Evolutionary conservation across 2,797 vertebrate genomes (phyloP).

Genomic region (Alosa sapidissima): DNA sequence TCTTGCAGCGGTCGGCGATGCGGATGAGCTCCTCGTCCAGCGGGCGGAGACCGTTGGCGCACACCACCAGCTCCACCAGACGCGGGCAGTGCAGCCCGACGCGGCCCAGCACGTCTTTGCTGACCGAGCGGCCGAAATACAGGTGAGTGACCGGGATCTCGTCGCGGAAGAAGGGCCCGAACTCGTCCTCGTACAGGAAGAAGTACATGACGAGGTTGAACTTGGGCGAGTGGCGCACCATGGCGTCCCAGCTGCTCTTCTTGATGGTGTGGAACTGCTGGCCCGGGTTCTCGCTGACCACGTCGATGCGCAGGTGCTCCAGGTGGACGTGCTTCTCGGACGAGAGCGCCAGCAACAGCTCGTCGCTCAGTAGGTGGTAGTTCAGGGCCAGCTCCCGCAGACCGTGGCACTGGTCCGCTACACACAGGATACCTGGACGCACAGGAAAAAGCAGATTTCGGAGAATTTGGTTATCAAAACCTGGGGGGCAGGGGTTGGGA

Average conservation of each 20-base stretch:
- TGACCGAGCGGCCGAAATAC: constrained; percentile 85
- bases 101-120: constrained; percentile 84
- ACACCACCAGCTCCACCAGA: constrained; percentile 83
- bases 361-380: constrained; percentile 83
- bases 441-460: too few species aligned
- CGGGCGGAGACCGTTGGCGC: constrained; percentile 81
- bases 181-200: constrained; percentile 85
- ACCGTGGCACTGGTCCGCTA: constrained; percentile 85
- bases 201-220: constrained; percentile 89
- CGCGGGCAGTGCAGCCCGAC: constrained; percentile 84
- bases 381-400: constrained; percentile 83
- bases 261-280: constrained; percentile 84
- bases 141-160: constrained; percentile 85
- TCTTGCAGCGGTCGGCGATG: constrained; percentile 82
- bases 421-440: constrained; percentile 80
- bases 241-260: constrained; percentile 88
- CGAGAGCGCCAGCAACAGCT: constrained; percentile 81
- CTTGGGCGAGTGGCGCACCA: constrained; percentile 85
- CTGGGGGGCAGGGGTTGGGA: too few species aligned
- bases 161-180: constrained; percentile 83
- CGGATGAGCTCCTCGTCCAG: constrained; percentile 85
- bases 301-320: constrained; percentile 85
- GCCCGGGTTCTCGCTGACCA: constrained; percentile 84
- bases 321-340: constrained; percentile 83
- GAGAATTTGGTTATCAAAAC: too few species aligned